Base-by-base conservation (phyloP, 1,140 invertebrate species). In the Macrobrachium nipponense region DNA sequence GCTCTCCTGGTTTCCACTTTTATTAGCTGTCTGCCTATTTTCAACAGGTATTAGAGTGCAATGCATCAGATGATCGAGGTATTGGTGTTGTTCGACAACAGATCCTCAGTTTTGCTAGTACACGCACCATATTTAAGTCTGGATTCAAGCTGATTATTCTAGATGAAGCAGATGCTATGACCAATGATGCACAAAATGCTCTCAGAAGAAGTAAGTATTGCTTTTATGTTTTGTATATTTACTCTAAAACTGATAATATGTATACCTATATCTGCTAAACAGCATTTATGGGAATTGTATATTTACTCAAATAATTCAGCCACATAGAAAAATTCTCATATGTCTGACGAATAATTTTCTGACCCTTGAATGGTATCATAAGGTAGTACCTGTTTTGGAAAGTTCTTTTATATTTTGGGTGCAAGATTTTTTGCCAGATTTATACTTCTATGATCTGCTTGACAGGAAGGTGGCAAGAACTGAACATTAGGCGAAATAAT, bases 131-230 rank as follows among this genome's bases (percentile, higher is more conserved):
- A 89, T 98, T 99, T 90, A 97, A 95, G 92, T 95, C 95, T 80
- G 96, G 96, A 6, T 98, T 97, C 88, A 99, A 99, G 91, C 92
- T 99, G 17, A 97, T 99, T 68, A 99, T 99, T 89, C 92, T 99
- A 15, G 99, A 99, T 94, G 99, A 99, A 94, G 98, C 98, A 14
- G 99, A 99, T 94, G 97, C 98, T 4, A 99, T 99, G 99, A 99
- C 99, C 5, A 97, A 97, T 91, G 98, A 99, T 95, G 99, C 99
- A 6, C 99, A 99, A 92, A 99, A 99, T 94, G 98, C 98, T 58
- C 92, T 99, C 4, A 93, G 98, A 89, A 95, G 98, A 94, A 97
- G 97, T 97, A 93, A 94, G 93, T 17, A 76, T 5, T 10, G 10
- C 7, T 72, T 18, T 18, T 14, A 36, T 36, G 27, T 36, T 36